phyloP scores from a whole-genome alignment of 2,888 invertebrate genomes.

The Acanthoscelides obtectus region DNA sequence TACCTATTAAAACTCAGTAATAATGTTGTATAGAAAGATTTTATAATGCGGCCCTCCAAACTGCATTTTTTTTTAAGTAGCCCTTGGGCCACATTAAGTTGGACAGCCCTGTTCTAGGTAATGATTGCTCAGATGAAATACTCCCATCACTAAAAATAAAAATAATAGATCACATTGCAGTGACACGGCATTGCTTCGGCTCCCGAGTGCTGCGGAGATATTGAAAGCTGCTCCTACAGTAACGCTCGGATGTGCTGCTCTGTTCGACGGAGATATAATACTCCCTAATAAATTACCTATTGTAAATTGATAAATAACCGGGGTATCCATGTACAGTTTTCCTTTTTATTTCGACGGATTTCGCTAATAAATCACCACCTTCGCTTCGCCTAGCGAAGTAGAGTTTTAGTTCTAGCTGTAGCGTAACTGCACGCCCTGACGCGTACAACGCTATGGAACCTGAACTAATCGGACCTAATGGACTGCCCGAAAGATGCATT shows the following conservation, averaged over 20 bases:
- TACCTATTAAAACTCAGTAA: no score
- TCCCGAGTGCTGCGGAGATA: not conserved
- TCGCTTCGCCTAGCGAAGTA: not conserved
- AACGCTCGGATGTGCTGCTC: not conserved
- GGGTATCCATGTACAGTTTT: not conserved
- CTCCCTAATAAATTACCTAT: not conserved
- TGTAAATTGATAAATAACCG: not conserved
- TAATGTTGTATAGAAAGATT: no score
- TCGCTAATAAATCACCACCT: not conserved
- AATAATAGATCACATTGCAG: not conserved
- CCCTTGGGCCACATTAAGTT: no score
- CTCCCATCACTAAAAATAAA: not conserved
- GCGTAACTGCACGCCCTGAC: not conserved
- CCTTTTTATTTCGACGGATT: not conserved
- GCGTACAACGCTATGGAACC: not conserved
- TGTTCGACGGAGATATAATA: not conserved
- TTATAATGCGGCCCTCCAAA: no score
- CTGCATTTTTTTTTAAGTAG: no score
- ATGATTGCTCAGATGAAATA: no score
- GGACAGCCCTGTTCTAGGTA: no score
- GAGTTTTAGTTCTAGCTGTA: no score
- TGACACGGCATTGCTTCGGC: not conserved
- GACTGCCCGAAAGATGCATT: not conserved
- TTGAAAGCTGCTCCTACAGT: not conserved
- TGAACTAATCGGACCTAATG: no score